Evolutionary conservation across 2,797 vertebrate genomes (phyloP), one percentile per base, ranked within the genome.

Genomic region (Sebastes elongatus): DNA sequence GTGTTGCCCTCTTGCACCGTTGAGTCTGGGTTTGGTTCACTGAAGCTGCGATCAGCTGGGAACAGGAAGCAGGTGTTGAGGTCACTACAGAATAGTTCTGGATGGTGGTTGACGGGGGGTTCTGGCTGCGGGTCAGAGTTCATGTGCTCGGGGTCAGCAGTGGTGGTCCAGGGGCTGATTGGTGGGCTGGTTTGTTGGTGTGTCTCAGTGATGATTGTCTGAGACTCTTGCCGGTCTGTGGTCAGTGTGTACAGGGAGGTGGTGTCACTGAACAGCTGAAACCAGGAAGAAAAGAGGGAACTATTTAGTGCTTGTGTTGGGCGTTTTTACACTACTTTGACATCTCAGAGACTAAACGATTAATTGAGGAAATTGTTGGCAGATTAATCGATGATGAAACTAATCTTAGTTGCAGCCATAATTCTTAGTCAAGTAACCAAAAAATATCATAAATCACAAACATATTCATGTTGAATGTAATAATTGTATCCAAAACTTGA

Each of bases 251-350:
- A 96, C 23, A 95, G 93, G 61, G 96, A 96, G 23, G 96, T 93
- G 32, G 92, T 96, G 57, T 96, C 96, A 87, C 88, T 97, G 94
- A 99, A 98, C 84, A 96, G 94, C 98, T 99, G 84, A 86, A 95
- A 94, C 18, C 22, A 86, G 8, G 67, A 67, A 78, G 67, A 80
- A 3, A n/a, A 80, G 9, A 60, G 10, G 38, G 20, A 42, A 14
- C 0, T 2, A 3, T 62, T 52, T 46, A 61, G 59, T 16, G 1
- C 27, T 52, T 68, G 30, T 53, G 11, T n/a, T 61, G 28, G 35
- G 11, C 8, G 6, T 68, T 33, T 55, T 69, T 33, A 38, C 11
- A 14, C 20, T 10, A 61, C 30, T 33, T 33, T n/a, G 38, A 42
- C 38, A 42, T 42, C 38, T 42, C 38, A 7, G 38, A 16, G 38